phyloP scores from a whole-genome alignment of 1,140 invertebrate genomes.

The Drosophila pectinifera region DNA sequence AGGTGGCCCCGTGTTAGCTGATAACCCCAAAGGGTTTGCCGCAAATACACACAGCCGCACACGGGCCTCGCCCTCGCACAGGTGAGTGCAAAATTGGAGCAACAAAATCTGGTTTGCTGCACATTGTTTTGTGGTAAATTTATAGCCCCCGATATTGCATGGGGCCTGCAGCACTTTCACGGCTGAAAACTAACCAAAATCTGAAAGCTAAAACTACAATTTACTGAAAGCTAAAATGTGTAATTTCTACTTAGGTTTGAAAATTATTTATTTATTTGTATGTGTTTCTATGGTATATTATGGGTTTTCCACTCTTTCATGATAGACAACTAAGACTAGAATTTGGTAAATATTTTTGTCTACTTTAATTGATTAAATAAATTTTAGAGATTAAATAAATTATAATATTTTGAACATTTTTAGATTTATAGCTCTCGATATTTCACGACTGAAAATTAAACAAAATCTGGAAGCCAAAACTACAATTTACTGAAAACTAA shows the following conservation, averaged over 20 bases:
- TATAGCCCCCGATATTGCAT: conserved; percentile 23
- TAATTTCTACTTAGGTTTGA: too few species aligned
- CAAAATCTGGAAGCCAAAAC: background rate
- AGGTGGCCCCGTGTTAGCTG: conserved; percentile 66
- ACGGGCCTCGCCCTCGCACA: conserved; percentile 12
- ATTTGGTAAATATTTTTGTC: too few species aligned
- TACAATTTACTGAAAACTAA: background rate
- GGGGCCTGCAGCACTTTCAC: conserved; percentile 1
- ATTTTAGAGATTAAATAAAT: too few species aligned
- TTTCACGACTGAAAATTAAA: conserved; percentile 1
- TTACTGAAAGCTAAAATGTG: background rate
- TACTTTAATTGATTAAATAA: too few species aligned
- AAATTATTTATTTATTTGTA: too few species aligned
- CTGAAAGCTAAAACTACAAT: background rate
- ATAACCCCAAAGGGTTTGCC: conserved; percentile 60
- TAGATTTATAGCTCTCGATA: conserved; percentile 29
- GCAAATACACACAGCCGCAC: conserved; percentile 29
- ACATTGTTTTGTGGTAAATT: conserved; percentile 41
- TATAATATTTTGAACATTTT: too few species aligned
- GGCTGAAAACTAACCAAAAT: conserved; percentile 3
- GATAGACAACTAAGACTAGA: too few species aligned
- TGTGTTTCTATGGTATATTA: too few species aligned
- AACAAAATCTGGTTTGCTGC: conserved; percentile 41
- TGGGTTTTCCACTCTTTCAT: too few species aligned
- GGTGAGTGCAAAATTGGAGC: conserved; percentile 42